These are phyloP conservation scores for Chelon labrosus DNA, from an alignment of 2,797 vertebrate genomes.

Conservation along the genomic window DNA sequence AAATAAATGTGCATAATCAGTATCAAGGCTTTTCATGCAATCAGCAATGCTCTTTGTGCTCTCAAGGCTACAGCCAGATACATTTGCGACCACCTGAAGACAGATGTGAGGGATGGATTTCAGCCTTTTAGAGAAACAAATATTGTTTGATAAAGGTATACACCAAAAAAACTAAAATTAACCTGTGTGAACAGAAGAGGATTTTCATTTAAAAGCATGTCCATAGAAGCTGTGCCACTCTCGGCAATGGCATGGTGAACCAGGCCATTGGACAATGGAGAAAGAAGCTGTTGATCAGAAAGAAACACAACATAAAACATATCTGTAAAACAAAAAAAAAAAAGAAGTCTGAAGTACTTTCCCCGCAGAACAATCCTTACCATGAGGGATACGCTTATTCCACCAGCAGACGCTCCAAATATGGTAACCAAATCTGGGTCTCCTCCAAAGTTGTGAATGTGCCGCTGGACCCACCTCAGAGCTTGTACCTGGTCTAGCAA, in stretches of 20 bases:
- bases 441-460: conserved; percentile 86
- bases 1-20: neutral
- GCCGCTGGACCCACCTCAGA: conserved; percentile 83
- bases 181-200: conserved; percentile 68
- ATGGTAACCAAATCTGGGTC: conserved; percentile 83
- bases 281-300: conserved; percentile 74
- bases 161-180: neutral
- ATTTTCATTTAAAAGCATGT: fast-evolving
- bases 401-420: conserved; percentile 87
- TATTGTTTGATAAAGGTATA: neutral
- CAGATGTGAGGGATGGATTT: neutral
- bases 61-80: conserved; percentile 76
- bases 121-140: neutral
- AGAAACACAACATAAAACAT: neutral
- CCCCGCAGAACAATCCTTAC: conserved; percentile 54
- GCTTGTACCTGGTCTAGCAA: conserved; percentile 84
- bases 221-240: conserved; percentile 81
- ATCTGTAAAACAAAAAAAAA: too few relatives aligned
- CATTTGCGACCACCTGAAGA: conserved; percentile 70
- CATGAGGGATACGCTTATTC: conserved; percentile 79
- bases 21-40: conserved; percentile 75
- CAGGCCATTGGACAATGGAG: conserved; percentile 80
- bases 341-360: neutral
- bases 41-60: conserved; percentile 75
- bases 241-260: conserved; percentile 82